Base-by-base conservation (phyloP, 2,113 vertebrate species). In the Tringa solitaria region DNA sequence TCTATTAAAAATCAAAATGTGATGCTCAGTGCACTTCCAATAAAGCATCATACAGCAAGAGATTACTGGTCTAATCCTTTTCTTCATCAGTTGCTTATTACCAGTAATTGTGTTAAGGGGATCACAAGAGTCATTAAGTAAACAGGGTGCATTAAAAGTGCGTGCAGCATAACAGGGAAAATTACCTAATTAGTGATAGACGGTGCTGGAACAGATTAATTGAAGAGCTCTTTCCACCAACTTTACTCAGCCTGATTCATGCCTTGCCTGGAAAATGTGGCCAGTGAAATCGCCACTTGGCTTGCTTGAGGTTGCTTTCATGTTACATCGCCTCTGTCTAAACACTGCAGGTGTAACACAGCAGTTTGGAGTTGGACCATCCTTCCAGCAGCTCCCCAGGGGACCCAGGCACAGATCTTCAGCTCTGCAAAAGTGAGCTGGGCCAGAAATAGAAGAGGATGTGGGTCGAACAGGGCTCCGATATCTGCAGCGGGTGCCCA, bases 111-210 rank as follows among this genome's bases (percentile, higher is more conserved):
- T 91, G 77, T 96, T 96, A 89, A 65, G 77, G 72, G 74, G 73
- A 96, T 93, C 92, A 50, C 80, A 92, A 87, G 84, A 92, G 65
- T 92, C 95, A 67, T 95, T 94, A 92, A 92, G 92, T 79, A 97
- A 97, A 96, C 95, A 96, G 89, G 74, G 74, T 57, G 89, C 60
- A 59, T 45, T 96, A 72, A 82, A 93, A 95, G 69, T 65, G 65
- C 68, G 80, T 13, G 7, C 39, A 8, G 56, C 64, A 27, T 77
- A 93, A 89, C 6, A 41, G 87, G 68, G 77, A 89, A 89, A 93
- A 85, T 95, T 37, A 64, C 76, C 84, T 96, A 91, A 93, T 93
- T 84, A 94, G 73, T 95, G 87, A 94, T 84, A 61, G 86, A 87
- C 73, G 57, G 46, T 33, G 77, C 48, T 91, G 54, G 61, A 78